phyloP scores from a whole-genome alignment of 1,140 invertebrate species.

The Euwallacea similis region DNA sequence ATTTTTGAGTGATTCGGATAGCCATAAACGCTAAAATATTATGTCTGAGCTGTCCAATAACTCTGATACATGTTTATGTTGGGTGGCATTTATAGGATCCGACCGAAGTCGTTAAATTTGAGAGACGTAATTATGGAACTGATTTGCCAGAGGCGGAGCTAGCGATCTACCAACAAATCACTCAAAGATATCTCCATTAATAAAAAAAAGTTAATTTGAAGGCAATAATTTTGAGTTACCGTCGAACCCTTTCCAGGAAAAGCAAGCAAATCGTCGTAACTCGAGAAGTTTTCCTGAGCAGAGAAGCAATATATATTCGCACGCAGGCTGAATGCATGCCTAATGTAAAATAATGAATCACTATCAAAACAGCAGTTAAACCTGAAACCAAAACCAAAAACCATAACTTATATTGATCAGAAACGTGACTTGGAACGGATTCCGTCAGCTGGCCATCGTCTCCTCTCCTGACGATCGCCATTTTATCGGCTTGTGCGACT shows the following conservation, averaged over 20 bases:
- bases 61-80: conserved; percentile 23
- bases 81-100: conserved; percentile 12
- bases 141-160: not conserved
- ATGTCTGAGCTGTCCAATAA: conserved; percentile 28
- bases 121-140: not conserved
- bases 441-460: conserved; percentile 32
- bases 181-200: too few relatives aligned
- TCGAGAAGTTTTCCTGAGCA: conserved; percentile 21
- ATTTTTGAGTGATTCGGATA: conserved; percentile 17
- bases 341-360: conserved; percentile 40
- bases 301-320: conserved; percentile 21
- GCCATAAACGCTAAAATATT: conserved; percentile 25
- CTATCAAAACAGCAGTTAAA: conserved; percentile 41
- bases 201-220: not conserved
- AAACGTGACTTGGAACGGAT: conserved; percentile 38
- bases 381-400: conserved; percentile 38
- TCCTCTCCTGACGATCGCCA: conserved; percentile 39
- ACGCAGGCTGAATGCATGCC: conserved; percentile 35
- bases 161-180: too few relatives aligned
- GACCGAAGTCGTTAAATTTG: conserved; percentile 22
- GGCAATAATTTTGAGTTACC: conserved; percentile 8
- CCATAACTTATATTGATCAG: conserved; percentile 42
- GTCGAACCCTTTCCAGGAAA: conserved; percentile 3
- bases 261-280: conserved; percentile 20
- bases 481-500: conserved; percentile 26